These are phyloP conservation scores for Plagodis dolabraria DNA, from an alignment of 2,888 invertebrate species.

Conservation along the genomic window DNA sequence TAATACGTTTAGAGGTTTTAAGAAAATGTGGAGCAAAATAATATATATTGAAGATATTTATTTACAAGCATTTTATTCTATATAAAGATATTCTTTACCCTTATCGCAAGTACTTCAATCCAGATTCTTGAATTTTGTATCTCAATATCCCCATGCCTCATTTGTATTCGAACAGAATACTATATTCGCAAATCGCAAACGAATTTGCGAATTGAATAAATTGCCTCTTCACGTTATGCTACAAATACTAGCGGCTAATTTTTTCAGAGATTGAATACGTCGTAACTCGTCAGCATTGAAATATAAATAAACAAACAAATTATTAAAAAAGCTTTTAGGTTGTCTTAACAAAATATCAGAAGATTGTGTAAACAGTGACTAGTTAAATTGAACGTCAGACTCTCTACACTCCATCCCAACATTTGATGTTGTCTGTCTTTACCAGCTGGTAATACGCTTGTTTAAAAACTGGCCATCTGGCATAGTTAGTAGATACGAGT, in stretches of 20 bases:
- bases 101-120: too few species aligned
- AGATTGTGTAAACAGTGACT: conserved; percentile 36
- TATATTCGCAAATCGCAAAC: not conserved
- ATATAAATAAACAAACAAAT: conserved; percentile 18
- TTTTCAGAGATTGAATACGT: conserved; percentile 21
- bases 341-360: conserved; percentile 35
- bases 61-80: too few species aligned
- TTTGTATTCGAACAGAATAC: not conserved
- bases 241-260: conserved; percentile 2
- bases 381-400: conserved; percentile 37
- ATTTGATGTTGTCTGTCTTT: conserved; percentile 40
- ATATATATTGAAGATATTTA: too few species aligned
- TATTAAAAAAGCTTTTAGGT: conserved; percentile 32
- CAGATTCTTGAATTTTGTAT: too few species aligned
- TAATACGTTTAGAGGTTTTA: too few species aligned
- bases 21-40: too few species aligned
- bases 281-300: conserved; percentile 18
- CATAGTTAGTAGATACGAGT: conserved; percentile 21
- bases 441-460: conserved; percentile 40
- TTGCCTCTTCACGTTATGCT: not conserved
- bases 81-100: too few species aligned
- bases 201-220: not conserved
- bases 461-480: conserved; percentile 53
- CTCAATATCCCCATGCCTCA: too few species aligned
- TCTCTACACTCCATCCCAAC: conserved; percentile 42